A percentile compares a stretch with the other conserved stretches of the same genome.
These are phyloP conservation scores for Thalassophryne amazonica DNA, from an alignment of 2,797 vertebrate genomes.

Conservation along the genomic window DNA sequence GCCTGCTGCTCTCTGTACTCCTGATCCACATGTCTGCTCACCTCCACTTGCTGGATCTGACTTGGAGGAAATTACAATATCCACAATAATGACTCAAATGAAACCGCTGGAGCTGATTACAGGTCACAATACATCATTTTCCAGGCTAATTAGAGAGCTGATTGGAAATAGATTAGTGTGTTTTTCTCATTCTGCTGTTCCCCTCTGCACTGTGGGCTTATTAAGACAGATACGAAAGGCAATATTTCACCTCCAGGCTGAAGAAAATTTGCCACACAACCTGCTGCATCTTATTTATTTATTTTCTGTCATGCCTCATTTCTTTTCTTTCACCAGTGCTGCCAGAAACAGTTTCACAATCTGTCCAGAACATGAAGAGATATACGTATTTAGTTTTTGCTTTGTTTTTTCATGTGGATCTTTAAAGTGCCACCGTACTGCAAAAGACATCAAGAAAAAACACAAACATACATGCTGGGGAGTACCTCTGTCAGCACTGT, in stretches of 20 bases:
- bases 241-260: constrained; percentile 16
- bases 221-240: constrained; percentile 36
- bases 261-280: constrained; percentile 15
- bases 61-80: constrained; percentile 69
- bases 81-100: constrained; percentile 69
- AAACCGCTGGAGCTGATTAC: constrained; percentile 70
- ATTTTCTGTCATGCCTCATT: constrained; percentile 17
- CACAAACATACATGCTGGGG: no score
- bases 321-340: neutral
- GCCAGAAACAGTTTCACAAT: constrained; percentile 3
- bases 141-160: constrained; percentile 70
- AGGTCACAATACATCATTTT: constrained; percentile 73
- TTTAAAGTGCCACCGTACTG: no score
- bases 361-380: neutral
- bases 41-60: constrained; percentile 37
- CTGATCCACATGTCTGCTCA: constrained; percentile 12
- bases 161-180: constrained; percentile 74
- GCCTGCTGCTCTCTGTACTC: constrained; percentile 13
- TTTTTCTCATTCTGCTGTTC: constrained; percentile 47
- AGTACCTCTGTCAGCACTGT: no score
- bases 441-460: no score
- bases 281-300: constrained; percentile 1
- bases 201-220: constrained; percentile 32
- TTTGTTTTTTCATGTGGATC: no score
- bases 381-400: constrained; percentile 10